These are phyloP conservation scores for Cataglyphis hispanica DNA, from an alignment of 1,140 invertebrate species.

Conservation along the genomic window DNA sequence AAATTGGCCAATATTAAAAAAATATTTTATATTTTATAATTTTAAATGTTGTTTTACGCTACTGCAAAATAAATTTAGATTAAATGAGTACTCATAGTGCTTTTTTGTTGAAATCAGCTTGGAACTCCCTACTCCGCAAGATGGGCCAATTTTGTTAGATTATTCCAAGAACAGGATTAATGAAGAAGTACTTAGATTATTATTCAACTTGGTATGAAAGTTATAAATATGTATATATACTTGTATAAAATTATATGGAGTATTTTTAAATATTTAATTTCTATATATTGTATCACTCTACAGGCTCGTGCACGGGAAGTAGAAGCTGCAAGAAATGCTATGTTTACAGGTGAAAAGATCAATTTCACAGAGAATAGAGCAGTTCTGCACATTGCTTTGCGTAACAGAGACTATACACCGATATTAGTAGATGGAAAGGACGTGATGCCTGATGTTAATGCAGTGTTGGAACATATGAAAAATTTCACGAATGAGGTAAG, in stretches of 20 bases:
- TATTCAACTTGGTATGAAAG: constrained; percentile 92
- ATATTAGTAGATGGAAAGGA: constrained; percentile 96
- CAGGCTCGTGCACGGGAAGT: constrained; percentile 94
- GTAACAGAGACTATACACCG: constrained; percentile 93
- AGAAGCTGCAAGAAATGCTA: constrained; percentile 94
- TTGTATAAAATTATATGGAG: constrained; percentile 23
- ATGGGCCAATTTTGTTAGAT: constrained; percentile 96
- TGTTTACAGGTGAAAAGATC: constrained; percentile 98
- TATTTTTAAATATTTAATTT: background rate
- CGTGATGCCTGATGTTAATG: constrained; percentile 97
- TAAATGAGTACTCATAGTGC: background rate
- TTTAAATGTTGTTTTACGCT: background rate
- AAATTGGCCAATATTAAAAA: background rate
- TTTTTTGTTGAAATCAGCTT: constrained; percentile 87
- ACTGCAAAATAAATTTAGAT: background rate
- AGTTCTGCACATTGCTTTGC: constrained; percentile 97
- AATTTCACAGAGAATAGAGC: constrained; percentile 99
- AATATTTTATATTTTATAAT: background rate
- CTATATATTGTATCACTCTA: constrained; percentile 50
- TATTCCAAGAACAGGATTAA: constrained; percentile 98
- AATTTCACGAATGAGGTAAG: constrained; percentile 93
- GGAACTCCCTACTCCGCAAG: constrained; percentile 91
- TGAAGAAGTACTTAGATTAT: constrained; percentile 90
- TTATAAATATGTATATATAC: background rate
- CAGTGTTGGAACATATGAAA: constrained; percentile 98